A percentile compares a stretch with the other conserved stretches of the same genome.
phyloP scores from a whole-genome alignment of 1,140 invertebrate genomes.

The Agrilus planipennis region DNA sequence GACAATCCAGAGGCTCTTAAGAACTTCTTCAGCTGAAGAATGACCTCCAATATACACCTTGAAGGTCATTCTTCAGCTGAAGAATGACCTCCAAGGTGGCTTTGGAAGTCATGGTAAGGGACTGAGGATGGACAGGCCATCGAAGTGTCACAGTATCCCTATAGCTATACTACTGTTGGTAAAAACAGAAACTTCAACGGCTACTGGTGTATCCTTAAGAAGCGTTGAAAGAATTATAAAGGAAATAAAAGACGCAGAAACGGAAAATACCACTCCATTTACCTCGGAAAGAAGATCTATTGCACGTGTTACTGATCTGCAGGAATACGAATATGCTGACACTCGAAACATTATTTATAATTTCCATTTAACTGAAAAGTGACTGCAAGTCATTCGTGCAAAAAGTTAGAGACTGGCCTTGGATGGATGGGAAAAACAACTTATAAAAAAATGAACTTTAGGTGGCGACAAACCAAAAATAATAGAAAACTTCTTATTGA shows the following conservation, averaged over 20 bases:
- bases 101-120: too few relatives aligned
- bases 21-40: too few relatives aligned
- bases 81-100: too few relatives aligned
- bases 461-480: background rate
- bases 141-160: too few relatives aligned
- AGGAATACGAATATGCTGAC: background rate
- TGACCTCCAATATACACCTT: too few relatives aligned
- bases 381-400: background rate
- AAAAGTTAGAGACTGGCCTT: background rate
- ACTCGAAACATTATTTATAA: background rate
- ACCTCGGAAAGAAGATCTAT: background rate
- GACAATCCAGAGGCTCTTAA: too few relatives aligned
- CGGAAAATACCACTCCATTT: background rate
- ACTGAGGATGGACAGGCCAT: too few relatives aligned
- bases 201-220: too few relatives aligned
- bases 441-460: background rate
- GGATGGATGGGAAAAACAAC: background rate
- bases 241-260: background rate
- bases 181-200: too few relatives aligned
- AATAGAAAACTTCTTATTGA: slow-evolving; percentile 2
- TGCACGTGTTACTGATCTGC: background rate
- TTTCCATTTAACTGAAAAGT: background rate
- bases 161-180: too few relatives aligned
- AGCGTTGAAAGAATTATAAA: background rate
- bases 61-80: too few relatives aligned